Evolutionary conservation across 2,113 vertebrate species (phyloP).

Genomic region (Xerus inauris): DNA sequence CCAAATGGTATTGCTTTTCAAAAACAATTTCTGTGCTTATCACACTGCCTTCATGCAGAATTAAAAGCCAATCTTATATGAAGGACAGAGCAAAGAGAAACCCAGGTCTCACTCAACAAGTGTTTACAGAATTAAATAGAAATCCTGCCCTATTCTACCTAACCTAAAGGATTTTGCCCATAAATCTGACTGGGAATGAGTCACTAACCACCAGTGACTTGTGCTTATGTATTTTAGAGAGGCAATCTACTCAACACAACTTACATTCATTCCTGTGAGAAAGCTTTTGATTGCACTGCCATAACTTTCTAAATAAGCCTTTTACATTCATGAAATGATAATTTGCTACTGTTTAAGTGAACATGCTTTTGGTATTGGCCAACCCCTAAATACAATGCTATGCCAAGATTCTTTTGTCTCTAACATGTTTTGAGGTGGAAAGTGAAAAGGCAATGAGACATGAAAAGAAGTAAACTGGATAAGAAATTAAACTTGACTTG

Average conservation of each 20-base stretch:
- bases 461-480: neutral
- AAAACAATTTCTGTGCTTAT: neutral
- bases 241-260: neutral
- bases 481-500: neutral
- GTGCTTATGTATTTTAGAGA: neutral
- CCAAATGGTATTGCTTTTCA: slow-evolving; percentile 24
- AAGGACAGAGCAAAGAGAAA: neutral
- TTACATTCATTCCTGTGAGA: neutral
- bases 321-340: neutral
- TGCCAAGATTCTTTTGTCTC: neutral
- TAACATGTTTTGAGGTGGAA: neutral
- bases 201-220: neutral
- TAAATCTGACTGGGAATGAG: neutral
- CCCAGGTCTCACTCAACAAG: neutral
- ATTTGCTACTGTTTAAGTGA: neutral
- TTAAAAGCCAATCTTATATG: neutral
- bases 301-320: neutral
- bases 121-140: neutral
- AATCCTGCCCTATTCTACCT: neutral
- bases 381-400: neutral
- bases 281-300: neutral
- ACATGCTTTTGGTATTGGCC: neutral
- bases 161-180: neutral
- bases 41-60: neutral
- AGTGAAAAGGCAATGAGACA: neutral